These are phyloP conservation scores for Chironomus riparius DNA, from an alignment of 2,888 invertebrate genomes.

Conservation along the genomic window DNA sequence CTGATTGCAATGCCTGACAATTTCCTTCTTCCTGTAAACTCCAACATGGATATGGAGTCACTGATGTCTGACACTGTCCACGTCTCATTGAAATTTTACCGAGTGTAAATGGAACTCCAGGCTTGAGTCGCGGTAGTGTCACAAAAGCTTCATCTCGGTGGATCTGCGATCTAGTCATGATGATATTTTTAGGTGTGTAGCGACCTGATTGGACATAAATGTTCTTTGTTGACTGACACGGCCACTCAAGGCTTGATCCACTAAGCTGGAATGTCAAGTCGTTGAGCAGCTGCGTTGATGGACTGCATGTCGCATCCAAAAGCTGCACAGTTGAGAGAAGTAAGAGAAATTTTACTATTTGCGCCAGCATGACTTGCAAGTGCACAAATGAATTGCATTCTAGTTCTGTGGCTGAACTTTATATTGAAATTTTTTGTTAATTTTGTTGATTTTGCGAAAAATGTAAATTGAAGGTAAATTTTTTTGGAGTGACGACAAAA, in stretches of 20 bases:
- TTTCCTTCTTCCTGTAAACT: slow-evolving; percentile 60
- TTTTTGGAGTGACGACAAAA: background rate
- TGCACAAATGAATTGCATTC: background rate
- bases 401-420: background rate
- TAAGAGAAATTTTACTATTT: background rate
- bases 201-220: slow-evolving; percentile 49
- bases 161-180: slow-evolving; percentile 53
- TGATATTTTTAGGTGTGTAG: slow-evolving; percentile 51
- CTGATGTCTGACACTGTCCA: slow-evolving; percentile 45
- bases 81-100: slow-evolving; percentile 47
- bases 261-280: slow-evolving; percentile 27
- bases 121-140: slow-evolving; percentile 51
- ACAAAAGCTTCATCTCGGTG: slow-evolving; percentile 49
- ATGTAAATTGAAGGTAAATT: background rate
- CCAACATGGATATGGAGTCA: slow-evolving; percentile 59
- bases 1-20: slow-evolving; percentile 60
- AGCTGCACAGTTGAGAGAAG: background rate
- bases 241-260: slow-evolving; percentile 44
- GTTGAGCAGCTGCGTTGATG: background rate
- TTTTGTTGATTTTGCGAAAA: background rate
- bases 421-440: too few relatives aligned
- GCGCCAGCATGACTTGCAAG: background rate
- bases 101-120: slow-evolving; percentile 53
- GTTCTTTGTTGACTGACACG: slow-evolving; percentile 49
- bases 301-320: background rate